Base-by-base conservation (phyloP, 23 tunicate species). In the Botrylloides violaceus region DNA sequence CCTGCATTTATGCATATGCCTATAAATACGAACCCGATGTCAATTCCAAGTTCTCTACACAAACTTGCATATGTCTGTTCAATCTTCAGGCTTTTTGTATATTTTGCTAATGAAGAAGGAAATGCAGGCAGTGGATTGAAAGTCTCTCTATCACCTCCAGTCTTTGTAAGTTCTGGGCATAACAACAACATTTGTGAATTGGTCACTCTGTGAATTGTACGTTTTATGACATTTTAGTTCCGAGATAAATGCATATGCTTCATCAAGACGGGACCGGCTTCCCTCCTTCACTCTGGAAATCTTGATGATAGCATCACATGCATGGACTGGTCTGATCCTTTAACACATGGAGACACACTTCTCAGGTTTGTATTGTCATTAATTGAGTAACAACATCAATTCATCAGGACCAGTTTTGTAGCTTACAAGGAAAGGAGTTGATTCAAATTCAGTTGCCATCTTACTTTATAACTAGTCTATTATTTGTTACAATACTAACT, bases 231-330 rank as follows among this genome's bases (percentile, higher is more conserved):
- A 27, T 0, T 60, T 60, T 34, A 88, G 96, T 38, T 76, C 18
- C 34, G 39, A 3, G 87, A 81, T 33, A 88, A 88, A 71, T 88
- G 96, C 63, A 77, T 88, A 28, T 81, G 96, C 38, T 88, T 88
- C 81, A 79, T 88, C 3, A 88, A 88, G 66, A 83, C 88, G 57
- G 96, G 96, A 25, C 57, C 78, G 25, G 95, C 95, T 6, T 81
- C 96, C 0, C 87, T 80, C 25, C 82, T 88, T 32, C 96, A 88
- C 72, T 76, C 96, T 32, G 87, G 96, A 21, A 81, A 88, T 61
- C 77, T 88, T 48, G 87, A 81, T 81, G 96, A 88, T 19, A 85
- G 83, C 29, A 58, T 88, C 15, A 81, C 96, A 39, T 88, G 96
- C 35, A 47, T 88, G 48, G 96, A 88, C 56, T 88, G 87, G 96